These are phyloP conservation scores for Macroramphosus scolopax DNA, from an alignment of 2,797 vertebrate species.

Conservation along the genomic window DNA sequence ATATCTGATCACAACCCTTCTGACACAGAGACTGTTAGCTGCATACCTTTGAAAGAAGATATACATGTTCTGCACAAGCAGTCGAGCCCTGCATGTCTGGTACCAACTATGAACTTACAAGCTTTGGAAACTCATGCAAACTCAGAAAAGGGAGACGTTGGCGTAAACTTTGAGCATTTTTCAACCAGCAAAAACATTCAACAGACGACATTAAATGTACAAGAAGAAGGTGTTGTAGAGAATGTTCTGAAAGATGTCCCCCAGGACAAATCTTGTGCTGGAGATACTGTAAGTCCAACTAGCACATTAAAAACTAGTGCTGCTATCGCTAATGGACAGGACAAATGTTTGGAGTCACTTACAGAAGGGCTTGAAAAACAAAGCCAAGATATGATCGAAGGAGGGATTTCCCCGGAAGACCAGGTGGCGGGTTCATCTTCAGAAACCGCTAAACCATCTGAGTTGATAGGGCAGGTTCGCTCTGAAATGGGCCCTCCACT, in stretches of 20 bases:
- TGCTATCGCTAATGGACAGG: conserved; percentile 8
- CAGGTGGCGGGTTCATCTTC: conserved; percentile 47
- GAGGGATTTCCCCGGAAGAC: conserved; percentile 2
- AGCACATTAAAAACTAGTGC: background rate
- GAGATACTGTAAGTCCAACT: background rate
- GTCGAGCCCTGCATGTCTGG: conserved; percentile 21
- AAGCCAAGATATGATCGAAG: background rate
- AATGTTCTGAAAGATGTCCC: background rate
- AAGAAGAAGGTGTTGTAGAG: conserved; percentile 8
- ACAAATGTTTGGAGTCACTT: conserved; percentile 2
- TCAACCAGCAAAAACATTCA: background rate
- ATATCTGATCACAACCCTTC: background rate
- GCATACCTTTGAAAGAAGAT: conserved; percentile 26
- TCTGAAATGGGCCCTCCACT: conserved; percentile 90
- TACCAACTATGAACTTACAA: conserved; percentile 23
- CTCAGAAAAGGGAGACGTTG: background rate
- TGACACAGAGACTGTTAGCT: conserved; percentile 2
- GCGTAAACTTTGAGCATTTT: conserved; percentile 1
- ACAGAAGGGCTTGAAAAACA: conserved; percentile 3
- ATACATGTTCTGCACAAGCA: conserved; percentile 21
- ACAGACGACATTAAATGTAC: background rate
- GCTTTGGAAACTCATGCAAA: conserved; percentile 6
- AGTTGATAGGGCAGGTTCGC: conserved; percentile 78
- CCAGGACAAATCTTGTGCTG: conserved; percentile 3
- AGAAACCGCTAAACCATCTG: conserved; percentile 54